Evolutionary conservation across 2,888 invertebrate species (phyloP), one percentile per base, ranked within the genome.

Genomic region (Drosophila greeni): DNA sequence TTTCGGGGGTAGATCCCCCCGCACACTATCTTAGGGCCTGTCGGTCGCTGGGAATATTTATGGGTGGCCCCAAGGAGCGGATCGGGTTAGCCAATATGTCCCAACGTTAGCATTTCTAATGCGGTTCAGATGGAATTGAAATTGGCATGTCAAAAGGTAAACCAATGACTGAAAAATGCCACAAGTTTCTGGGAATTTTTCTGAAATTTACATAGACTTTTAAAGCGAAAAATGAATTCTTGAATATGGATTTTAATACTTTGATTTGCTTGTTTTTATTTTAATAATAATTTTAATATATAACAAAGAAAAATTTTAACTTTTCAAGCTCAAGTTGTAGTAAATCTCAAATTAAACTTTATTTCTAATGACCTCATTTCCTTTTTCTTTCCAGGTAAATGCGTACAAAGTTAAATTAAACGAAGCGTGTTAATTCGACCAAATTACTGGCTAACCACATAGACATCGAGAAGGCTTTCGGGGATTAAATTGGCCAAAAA

Each of bases 41-140:
- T 48, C 60, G 37, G 57, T 70, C 53, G 45, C 43, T 48, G 36
- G 65, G 24, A 61, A 66, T 47, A 47, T 66, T 65, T 62, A 62
- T 65, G 36, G 40, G 18, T 18, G 43, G 43, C 59, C 34, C 16
- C 9, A 31, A 33, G 40, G 24, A 14, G 29, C 54, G 40, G 33
- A 40, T 45, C 73, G 82, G 84, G 79, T 84, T 82, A 76, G 76
- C 76, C 84, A 79, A 72, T 74, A 69, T 82, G 76, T 82, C 67
- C 69, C 54, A 52, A 48, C 18, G 45, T 45, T 55, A 23, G 61
- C 69, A 40, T 55, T 39, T 33, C 36, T 39, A 24, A 33, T 47
- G 45, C 29, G 36, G 16, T n/a, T 34, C 18, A 18, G 49, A 36
- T 57, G 52, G 57, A 70, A 64, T 61, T 69, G 53, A 69, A 67